Evolutionary conservation across 2,797 vertebrate species (phyloP), one percentile per base, ranked within the genome.

Genomic region (Pelochelys cantorii): DNA sequence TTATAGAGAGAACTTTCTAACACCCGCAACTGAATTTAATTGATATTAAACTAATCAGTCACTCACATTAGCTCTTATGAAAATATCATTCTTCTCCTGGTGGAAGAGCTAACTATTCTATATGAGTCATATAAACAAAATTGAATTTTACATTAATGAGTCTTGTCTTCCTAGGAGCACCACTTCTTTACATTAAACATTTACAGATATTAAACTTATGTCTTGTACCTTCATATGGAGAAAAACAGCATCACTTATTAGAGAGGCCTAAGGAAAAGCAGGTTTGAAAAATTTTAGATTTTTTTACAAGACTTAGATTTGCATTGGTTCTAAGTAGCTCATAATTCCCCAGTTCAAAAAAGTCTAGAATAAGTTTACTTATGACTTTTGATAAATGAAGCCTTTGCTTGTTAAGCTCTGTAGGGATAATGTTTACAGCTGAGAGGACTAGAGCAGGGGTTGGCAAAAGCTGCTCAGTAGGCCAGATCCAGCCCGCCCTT

Each of bases 21-120:
- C 85, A 86, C 88, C 94, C 85, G 88, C 94, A 74, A 71, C 85
- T 90, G 89, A 94, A 86, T 94, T 92, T 20, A 87, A 74, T 57
- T 95, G 92, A 85, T 94, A 94, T 91, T 95, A 95, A 96, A 92
- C 95, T 95, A 85, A 94, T 95, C 95, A 95, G 85, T 95, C 74
- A 42, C 34, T 74, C 94, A 93, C 25, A 65, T 91, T 48, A 95
- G 91, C 77, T 91, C 81, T 75, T 68, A 80, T 52, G 78, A 87
- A 94, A 92, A 86, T 88, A 86, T 77, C 74, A 78, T 15, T 12
- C 34, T 92, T 90, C 75, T 79, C 60, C 23, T 83, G 93, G 59
- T 92, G 86, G 81, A 92, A 92, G 83, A 77, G 88, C 93, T 48
- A 81, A 78, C 71, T 95, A 77, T 65, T 90, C 34, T 1, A 0